Evolutionary conservation across 2,888 invertebrate species (phyloP).

Genomic region (Lochmaea capreae): DNA sequence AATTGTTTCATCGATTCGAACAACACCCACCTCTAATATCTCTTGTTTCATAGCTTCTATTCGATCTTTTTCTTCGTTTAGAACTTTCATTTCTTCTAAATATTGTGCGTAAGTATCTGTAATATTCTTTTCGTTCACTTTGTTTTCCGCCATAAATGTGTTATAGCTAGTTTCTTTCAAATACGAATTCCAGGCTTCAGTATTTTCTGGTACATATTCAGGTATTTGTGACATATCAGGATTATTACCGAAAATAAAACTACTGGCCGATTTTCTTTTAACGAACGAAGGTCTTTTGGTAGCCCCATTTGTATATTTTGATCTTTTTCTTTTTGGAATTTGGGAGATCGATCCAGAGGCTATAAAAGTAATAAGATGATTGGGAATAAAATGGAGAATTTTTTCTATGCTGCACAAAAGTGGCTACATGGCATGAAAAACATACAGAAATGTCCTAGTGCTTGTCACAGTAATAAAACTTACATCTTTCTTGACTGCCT

Average conservation of each 20-base stretch:
- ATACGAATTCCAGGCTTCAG: slow-evolving; percentile 47
- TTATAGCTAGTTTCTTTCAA: slow-evolving; percentile 36
- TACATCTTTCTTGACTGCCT: slow-evolving; percentile 23
- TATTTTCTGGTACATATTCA: slow-evolving; percentile 46
- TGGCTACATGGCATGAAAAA: neutral
- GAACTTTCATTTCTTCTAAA: slow-evolving; percentile 39
- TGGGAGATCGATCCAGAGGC: slow-evolving; percentile 23
- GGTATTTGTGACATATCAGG: slow-evolving; percentile 35
- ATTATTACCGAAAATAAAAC: neutral
- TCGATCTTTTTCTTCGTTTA: slow-evolving; percentile 39
- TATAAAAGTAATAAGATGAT: neutral
- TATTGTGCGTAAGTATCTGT: slow-evolving; percentile 38
- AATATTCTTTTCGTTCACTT: slow-evolving; percentile 45
- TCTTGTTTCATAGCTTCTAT: slow-evolving; percentile 45
- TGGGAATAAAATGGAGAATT: neutral
- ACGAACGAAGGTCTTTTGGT: slow-evolving; percentile 10
- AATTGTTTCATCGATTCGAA: too few relatives aligned
- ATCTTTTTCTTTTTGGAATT: slow-evolving; percentile 18
- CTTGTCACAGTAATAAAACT: slow-evolving; percentile 4
- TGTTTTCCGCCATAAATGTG: slow-evolving; percentile 43
- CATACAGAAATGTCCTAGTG: too few relatives aligned
- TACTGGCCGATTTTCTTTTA: slow-evolving; percentile 33
- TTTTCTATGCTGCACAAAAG: neutral
- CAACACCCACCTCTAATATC: slow-evolving; percentile 40
- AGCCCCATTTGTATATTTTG: slow-evolving; percentile 6